These are phyloP conservation scores for Naso thynnoides DNA, from an alignment of 2,797 vertebrate species.

Conservation along the genomic window DNA sequence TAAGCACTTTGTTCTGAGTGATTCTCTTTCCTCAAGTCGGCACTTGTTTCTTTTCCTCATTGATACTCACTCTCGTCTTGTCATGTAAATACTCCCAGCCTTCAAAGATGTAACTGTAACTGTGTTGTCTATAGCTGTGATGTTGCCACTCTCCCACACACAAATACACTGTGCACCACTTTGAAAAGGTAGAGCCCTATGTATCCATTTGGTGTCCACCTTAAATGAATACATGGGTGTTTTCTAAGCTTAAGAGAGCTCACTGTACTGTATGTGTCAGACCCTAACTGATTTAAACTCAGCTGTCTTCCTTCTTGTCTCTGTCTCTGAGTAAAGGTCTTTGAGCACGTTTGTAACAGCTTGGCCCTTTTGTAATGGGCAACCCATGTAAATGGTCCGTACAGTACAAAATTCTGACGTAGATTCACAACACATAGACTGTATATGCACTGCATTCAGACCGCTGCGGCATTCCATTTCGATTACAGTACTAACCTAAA, in stretches of 20 bases:
- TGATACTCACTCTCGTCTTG: conserved; percentile 61
- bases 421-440: conserved; percentile 64
- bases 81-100: conserved; percentile 40
- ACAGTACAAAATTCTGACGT: conserved; percentile 70
- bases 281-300: conserved; percentile 69
- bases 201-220: conserved; percentile 78
- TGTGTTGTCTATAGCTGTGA: conserved; percentile 72
- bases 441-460: conserved; percentile 56
- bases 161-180: conserved; percentile 72
- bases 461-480: conserved; percentile 76
- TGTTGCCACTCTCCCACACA: conserved; percentile 66
- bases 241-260: conserved; percentile 40
- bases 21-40: conserved; percentile 77
- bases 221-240: conserved; percentile 80
- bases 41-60: conserved; percentile 71
- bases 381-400: conserved; percentile 89
- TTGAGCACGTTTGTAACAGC: conserved; percentile 75
- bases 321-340: conserved; percentile 78
- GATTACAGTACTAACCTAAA: conserved; percentile 75
- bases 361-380: conserved; percentile 83
- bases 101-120: conserved; percentile 45
- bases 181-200: conserved; percentile 70
- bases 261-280: conserved; percentile 75
- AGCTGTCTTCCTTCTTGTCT: conserved; percentile 78
- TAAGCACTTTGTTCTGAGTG: conserved; percentile 59